Conservation (phyloP, 1,140 invertebrate genomes). For the Latrodectus geometricus region DNA sequence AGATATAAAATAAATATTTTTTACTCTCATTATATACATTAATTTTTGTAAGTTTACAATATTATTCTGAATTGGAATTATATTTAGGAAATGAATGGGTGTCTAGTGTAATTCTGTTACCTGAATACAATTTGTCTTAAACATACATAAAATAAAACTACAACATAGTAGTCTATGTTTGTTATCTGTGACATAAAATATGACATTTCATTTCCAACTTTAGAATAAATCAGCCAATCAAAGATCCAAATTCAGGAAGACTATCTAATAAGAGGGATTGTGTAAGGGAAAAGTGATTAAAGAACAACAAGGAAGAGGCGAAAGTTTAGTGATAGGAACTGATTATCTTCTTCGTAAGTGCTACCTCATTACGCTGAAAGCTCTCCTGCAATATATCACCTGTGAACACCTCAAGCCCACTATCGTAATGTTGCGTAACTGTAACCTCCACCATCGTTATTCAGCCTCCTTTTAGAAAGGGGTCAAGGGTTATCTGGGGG, state of each 20-base stretch:
- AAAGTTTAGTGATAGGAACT: slow-evolving; percentile 47
- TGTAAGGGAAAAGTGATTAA: slow-evolving; percentile 35
- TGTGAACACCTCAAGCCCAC: slow-evolving; percentile 15
- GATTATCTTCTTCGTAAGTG: slow-evolving; percentile 27
- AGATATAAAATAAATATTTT: too few relatives aligned
- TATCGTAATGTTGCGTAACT: neutral
- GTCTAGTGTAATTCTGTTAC: too few relatives aligned
- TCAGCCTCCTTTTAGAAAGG: neutral
- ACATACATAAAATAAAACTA: too few relatives aligned
- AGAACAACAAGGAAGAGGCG: slow-evolving; percentile 14
- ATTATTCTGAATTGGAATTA: too few relatives aligned
- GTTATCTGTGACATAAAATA: neutral
- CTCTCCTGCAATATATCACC: slow-evolving; percentile 32
- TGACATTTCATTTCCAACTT: neutral
- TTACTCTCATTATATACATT: too few relatives aligned
- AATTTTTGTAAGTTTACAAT: too few relatives aligned
- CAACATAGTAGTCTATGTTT: too few relatives aligned
- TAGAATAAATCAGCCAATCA: neutral
- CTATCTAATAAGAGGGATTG: neutral
- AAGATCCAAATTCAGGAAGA: neutral
- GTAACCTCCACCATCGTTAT: neutral
- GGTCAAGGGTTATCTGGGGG: slow-evolving; percentile 42
- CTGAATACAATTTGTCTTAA: too few relatives aligned
- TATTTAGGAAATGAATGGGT: too few relatives aligned
- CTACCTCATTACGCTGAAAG: slow-evolving; percentile 38